phyloP scores from a whole-genome alignment of 1,140 invertebrate genomes.

The Akabosia matsudoensis region DNA sequence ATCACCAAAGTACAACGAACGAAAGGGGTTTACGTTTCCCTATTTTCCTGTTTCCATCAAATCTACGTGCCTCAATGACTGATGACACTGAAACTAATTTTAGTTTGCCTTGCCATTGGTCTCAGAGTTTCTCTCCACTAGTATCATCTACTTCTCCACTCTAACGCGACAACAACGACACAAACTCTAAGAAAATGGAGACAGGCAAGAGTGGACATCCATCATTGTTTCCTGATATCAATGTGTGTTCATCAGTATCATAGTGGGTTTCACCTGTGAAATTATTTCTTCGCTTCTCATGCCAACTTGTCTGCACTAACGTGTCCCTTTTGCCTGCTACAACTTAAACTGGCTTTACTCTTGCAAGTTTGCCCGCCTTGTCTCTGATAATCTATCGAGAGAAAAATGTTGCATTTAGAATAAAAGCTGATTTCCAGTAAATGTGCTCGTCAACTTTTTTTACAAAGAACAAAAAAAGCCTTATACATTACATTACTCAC shows the following conservation, averaged over 20 bases:
- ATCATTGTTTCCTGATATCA: not conserved
- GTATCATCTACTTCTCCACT: too few species aligned
- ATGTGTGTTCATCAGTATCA: not conserved
- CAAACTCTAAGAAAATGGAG: not conserved
- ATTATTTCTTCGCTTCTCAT: conserved; percentile 4
- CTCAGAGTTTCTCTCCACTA: too few species aligned
- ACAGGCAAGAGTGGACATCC: not conserved
- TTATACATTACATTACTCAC: too few species aligned
- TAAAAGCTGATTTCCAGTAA: not conserved
- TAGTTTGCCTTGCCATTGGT: too few species aligned
- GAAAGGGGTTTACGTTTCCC: not conserved
- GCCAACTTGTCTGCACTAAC: too few species aligned
- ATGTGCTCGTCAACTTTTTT: too few species aligned
- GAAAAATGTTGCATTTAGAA: not conserved
- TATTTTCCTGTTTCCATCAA: too few species aligned
- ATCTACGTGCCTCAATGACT: too few species aligned
- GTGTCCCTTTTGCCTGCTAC: not conserved
- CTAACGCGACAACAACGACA: not conserved
- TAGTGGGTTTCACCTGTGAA: not conserved
- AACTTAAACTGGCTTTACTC: not conserved
- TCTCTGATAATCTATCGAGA: not conserved
- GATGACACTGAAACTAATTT: too few species aligned
- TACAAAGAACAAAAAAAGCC: too few species aligned
- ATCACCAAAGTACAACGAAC: not conserved
- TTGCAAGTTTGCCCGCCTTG: not conserved